Evolutionary conservation across 2,113 vertebrate genomes (phyloP).

Genomic region (Numenius arquata): DNA sequence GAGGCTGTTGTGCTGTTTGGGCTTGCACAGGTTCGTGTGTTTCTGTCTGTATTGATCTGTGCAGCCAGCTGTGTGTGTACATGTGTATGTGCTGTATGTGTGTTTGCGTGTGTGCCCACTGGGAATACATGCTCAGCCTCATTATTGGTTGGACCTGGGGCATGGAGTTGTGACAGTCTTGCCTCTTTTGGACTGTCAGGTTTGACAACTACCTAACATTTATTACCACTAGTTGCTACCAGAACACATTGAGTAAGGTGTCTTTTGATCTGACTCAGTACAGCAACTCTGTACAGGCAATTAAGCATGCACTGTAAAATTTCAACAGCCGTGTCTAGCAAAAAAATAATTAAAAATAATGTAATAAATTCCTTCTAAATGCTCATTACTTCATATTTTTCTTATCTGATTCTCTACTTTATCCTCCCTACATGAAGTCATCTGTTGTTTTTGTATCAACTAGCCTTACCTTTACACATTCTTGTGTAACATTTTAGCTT

Average conservation of each 20-base stretch:
- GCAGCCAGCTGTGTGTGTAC: background rate
- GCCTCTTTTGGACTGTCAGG: background rate
- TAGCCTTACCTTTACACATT: background rate
- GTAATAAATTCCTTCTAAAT: background rate
- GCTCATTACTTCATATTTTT: background rate
- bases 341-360: slow-evolving; percentile 5
- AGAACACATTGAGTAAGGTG: background rate
- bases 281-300: background rate
- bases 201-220: background rate
- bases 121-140: background rate
- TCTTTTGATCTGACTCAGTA: background rate
- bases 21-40: background rate
- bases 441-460: slow-evolving; percentile 2
- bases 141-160: background rate
- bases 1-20: background rate
- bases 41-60: background rate
- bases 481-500: background rate
- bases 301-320: background rate
- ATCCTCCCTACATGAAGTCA: slow-evolving; percentile 20
- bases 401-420: slow-evolving; percentile 39
- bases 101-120: background rate
- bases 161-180: background rate
- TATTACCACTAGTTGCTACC: background rate
- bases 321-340: background rate
- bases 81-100: background rate